Evolutionary conservation across 1,140 invertebrate genomes (phyloP), one percentile per base, ranked within the genome.

Genomic region (Stegodyphus mimosarum): DNA sequence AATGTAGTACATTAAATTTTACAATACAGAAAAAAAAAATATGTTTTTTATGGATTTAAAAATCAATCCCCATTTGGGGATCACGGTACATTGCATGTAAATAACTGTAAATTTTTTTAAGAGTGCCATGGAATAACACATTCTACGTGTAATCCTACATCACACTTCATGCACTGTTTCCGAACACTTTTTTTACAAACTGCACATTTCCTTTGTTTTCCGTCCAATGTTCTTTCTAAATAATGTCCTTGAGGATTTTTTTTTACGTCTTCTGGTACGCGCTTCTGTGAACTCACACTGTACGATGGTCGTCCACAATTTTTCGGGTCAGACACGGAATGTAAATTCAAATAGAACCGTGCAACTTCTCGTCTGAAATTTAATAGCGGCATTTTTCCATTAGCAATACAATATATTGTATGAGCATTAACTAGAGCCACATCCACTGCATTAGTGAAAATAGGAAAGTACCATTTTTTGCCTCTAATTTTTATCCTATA

Each of bases 401-500:
- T 73, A 73, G 71, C 71, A 73, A 73, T 73, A 73, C 71, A 73
- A 73, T 73, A 73, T 73, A 73, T 73, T 73, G 71, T 73, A 73
- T 73, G 71, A 73, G 71, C 71, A 73, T 73, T 73, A 73, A 73
- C 51, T 73, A 73, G 71, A 73, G 71, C 71, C 71, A 73, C 71
- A 73, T 73, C 71, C 71, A 73, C 71, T 73, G 71, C 71, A 73
- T 73, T 73, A 73, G 71, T 51, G 71, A 73, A 73, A 73, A 73
- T 73, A 73, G 71, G 71, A 73, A 73, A 73, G 71, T 73, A 73
- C 71, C 71, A 73, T 73, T 73, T 73, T 73, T 73, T 73, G 71
- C 71, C 71, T 73, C 71, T 73, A 73, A 73, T 73, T 73, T 73
- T 73, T 73, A 73, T 73, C 71, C 50, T 73, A 73, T 73, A 53